Conservation (phyloP, 1,140 invertebrate species). For the Frieseomelitta varia region DNA sequence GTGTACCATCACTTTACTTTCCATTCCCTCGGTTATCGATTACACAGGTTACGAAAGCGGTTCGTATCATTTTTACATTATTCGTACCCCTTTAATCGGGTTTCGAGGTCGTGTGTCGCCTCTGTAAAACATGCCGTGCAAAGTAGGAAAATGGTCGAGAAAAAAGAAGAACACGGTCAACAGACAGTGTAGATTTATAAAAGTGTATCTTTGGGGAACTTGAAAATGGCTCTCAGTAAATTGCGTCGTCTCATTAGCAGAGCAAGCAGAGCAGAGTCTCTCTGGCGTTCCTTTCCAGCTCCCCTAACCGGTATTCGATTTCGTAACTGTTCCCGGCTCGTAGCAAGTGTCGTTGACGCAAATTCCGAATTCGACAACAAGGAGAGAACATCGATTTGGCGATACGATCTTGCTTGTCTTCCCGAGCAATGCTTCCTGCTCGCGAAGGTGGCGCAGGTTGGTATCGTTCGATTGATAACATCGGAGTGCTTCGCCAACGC, state of each 20-base stretch:
- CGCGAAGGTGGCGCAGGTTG: not conserved
- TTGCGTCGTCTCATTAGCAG: not conserved
- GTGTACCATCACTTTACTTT: constrained; percentile 44
- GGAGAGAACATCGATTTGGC: not conserved
- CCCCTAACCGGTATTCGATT: not conserved
- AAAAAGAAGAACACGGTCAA: not conserved
- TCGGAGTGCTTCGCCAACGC: not conserved
- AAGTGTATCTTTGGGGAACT: not conserved
- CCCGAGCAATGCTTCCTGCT: not conserved
- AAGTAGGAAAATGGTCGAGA: not conserved
- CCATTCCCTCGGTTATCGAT: constrained; percentile 57
- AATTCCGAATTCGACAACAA: not conserved
- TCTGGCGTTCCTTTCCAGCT: not conserved
- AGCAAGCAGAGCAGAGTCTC: not conserved
- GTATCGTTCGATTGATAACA: constrained; percentile 15
- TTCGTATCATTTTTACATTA: constrained; percentile 17
- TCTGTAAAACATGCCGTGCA: not conserved
- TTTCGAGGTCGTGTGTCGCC: not conserved
- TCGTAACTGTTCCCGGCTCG: not conserved
- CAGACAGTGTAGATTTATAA: no score
- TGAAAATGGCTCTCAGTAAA: not conserved
- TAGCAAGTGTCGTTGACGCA: no score
- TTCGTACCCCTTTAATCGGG: not conserved
- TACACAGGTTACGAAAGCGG: constrained; percentile 28
- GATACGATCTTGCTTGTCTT: not conserved